Evolutionary conservation across 2,888 invertebrate genomes (phyloP), one percentile per base, ranked within the genome.

Genomic region (Mimachlamys varia): DNA sequence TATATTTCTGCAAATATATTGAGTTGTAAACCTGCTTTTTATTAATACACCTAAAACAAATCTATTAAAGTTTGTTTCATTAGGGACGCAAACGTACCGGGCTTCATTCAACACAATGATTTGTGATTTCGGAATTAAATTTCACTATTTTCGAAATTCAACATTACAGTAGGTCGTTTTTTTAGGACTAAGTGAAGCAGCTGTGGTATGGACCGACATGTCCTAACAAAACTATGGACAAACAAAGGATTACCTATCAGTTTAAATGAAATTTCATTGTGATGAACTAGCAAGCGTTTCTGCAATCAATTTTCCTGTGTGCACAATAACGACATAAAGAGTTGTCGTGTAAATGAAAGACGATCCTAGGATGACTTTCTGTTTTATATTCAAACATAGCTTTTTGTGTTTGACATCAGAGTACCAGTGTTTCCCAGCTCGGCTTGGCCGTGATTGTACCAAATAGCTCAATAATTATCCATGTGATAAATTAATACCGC

Each of bases 391-490:
- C 33, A 76, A 76, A 76, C 33, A 76, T 12, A 27, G 76, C 76
- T 76, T 76, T 76, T 27, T 76, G 76, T 76, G 76, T 33, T 2
- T 22, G 58, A 58, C 58, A 33, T 33, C 4, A 19, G 33, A 27
- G 27, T 33, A 76, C 76, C 76, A 76, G 12, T 7, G 76, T 33
- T 76, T 22, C 22, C 58, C 58, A 58, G 58, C 58, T 58, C 58
- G 3, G 58, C 58, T 33, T 33, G 76, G 76, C 76, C 76, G 76
- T 76, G 33, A 76, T 76, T 58, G 44, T 58, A 89, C 76, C 33
- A 53, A 50, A 90, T 89, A 89, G 90, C 76, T 90, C 90, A 90
- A 88, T 89, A 90, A 88, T 44, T 89, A 90, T 87, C 49, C 89
- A 87, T 89, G 76, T 88, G 89, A 22, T 76, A 90, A 90, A 90